Percentiles rank a stretch among this genome's conserved stretches.
phyloP scores from a whole-genome alignment of 2,797 vertebrate genomes.

The Monodelphis domestica region DNA sequence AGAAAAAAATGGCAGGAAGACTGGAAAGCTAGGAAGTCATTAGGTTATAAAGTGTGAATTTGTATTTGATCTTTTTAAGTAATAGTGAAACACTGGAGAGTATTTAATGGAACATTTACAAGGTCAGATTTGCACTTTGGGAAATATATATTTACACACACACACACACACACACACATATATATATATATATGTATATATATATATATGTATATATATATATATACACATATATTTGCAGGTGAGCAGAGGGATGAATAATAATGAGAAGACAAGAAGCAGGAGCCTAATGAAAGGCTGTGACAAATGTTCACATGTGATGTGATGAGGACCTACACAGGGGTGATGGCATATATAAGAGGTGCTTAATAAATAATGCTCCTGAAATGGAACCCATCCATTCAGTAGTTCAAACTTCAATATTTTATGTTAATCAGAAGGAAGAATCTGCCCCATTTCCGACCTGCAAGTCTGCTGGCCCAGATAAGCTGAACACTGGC shows the following conservation, averaged over 20 bases:
- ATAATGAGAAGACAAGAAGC: background rate
- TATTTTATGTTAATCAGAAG: background rate
- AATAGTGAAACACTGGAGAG: background rate
- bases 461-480: background rate
- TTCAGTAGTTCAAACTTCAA: background rate
- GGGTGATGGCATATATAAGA: background rate
- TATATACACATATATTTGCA: no score
- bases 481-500: background rate
- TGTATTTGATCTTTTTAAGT: background rate
- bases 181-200: no score
- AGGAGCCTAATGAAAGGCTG: background rate
- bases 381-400: background rate
- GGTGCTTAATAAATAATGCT: background rate
- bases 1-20: background rate
- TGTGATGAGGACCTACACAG: background rate
- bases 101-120: background rate
- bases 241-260: background rate
- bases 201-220: no score
- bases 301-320: background rate
- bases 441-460: background rate
- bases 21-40: background rate
- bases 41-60: background rate
- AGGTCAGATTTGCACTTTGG: background rate
- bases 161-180: no score
- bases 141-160: no score